Evolutionary conservation across 2,113 vertebrate species (phyloP).

Genomic region (pig (Sus scrofa)): DNA sequence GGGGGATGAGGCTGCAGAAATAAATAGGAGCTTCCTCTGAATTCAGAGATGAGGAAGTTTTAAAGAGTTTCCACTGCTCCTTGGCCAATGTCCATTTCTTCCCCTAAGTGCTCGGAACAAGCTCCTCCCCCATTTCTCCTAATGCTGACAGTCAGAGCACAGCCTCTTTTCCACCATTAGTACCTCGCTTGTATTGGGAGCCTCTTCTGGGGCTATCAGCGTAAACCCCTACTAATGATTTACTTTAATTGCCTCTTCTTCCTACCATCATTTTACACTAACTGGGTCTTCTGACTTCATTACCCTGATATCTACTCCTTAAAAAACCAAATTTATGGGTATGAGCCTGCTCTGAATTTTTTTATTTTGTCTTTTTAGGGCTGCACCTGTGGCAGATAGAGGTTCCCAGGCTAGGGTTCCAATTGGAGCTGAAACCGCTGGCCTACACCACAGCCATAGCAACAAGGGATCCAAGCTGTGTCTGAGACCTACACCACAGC

Average conservation of each 20-base stretch:
- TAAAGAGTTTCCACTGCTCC: conserved; percentile 36
- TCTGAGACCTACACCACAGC: too few relatives aligned
- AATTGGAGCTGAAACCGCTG: too few relatives aligned
- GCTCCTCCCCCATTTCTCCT: conserved; percentile 36
- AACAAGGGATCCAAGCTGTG: too few relatives aligned
- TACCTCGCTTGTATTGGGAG: background rate
- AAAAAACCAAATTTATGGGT: conserved; percentile 1
- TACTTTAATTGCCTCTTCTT: background rate
- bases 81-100: conserved; percentile 32
- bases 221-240: background rate
- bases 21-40: conserved; percentile 72
- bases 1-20: background rate
- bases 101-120: background rate
- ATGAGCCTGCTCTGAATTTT: background rate
- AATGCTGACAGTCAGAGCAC: background rate
- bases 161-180: background rate
- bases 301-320: background rate
- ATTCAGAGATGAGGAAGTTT: conserved; percentile 76
- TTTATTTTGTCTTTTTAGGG: background rate
- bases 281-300: conserved; percentile 15
- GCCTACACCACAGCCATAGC: too few relatives aligned
- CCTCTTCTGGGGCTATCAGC: background rate
- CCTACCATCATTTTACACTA: background rate
- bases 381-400: too few relatives aligned
- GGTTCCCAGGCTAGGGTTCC: too few relatives aligned